Percentiles rank a stretch among this genome's conserved stretches.
Evolutionary conservation across 2,888 invertebrate genomes (phyloP).

Genomic region (Plagiodera versicolora): DNA sequence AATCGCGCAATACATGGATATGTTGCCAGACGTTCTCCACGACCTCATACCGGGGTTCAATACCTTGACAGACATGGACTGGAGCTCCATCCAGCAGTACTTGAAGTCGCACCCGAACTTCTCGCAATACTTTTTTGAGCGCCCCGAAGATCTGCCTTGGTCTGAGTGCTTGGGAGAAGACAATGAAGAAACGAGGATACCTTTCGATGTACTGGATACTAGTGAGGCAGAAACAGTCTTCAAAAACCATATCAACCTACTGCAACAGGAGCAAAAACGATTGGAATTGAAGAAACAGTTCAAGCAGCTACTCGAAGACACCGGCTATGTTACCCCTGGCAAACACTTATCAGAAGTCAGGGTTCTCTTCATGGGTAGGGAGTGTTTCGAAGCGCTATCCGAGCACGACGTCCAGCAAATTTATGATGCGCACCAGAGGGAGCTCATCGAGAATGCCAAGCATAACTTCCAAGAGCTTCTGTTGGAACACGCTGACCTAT

Average conservation of each 20-base stretch:
- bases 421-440: conserved; percentile 91
- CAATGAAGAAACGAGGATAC: conserved; percentile 76
- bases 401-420: conserved; percentile 90
- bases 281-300: conserved; percentile 94
- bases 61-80: conserved; percentile 76
- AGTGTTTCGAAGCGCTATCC: conserved; percentile 89
- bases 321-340: conserved; percentile 94
- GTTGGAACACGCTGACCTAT: conserved; percentile 89
- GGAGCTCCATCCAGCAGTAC: conserved; percentile 84
- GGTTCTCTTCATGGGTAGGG: conserved; percentile 90
- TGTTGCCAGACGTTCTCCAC: conserved; percentile 74
- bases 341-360: conserved; percentile 88
- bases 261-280: conserved; percentile 90
- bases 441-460: conserved; percentile 85
- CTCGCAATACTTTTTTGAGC: conserved; percentile 87
- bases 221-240: conserved; percentile 91
- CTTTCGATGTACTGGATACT: conserved; percentile 88
- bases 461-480: conserved; percentile 91
- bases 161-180: conserved; percentile 70
- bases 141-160: conserved; percentile 77
- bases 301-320: conserved; percentile 88
- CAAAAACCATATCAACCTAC: conserved; percentile 85
- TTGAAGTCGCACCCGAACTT: conserved; percentile 92
- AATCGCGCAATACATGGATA: conserved; percentile 75
- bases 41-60: conserved; percentile 78